Evolutionary conservation across 2,888 invertebrate genomes (phyloP), one percentile per base, ranked within the genome.

Genomic region (Pimpla rufipes): DNA sequence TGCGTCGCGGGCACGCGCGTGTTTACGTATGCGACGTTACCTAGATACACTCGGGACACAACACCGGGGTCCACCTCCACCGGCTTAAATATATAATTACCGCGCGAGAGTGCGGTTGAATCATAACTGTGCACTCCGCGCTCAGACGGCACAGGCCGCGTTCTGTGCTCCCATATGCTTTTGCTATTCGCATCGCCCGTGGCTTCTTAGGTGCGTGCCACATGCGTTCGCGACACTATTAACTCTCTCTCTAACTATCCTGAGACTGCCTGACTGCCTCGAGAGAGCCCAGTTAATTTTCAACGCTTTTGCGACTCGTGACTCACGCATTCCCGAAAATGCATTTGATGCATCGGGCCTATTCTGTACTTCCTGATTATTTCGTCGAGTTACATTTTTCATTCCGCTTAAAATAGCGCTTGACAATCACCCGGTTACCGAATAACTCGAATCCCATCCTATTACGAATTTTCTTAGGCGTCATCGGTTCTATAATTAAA

Each of bases 51-150:
- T 68, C 68, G 62, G 29, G 59, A 74, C 75, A 55, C 64, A 71
- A 42, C 11, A 64, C 64, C 62, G 37, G 68, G 67, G 55, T 21
- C 23, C 35, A 21, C 67, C 59, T 67, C 64, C 47, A 21, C 62
- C 70, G 23, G 50, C 82, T 82, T 79, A 85, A 86, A 77, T 77
- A 42, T 85, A 85, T 88, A 88, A 88, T 88, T 88, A 87, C 87
- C 81, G 59, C 66, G 70, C 67, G 40, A 50, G 73, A n/a, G n/a
- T 5, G 55, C 40, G 84, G 83, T 86, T 86, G 87, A 87, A 88
- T 88, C 86, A 87, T 88, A 87, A 87, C 81, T 67, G 83, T 73
- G 78, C 40, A 10, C 40, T 11, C 18, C 71, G 74, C 70, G 55
- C 50, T 79, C 59, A 79, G 64, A 77, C 64, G 62, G 5, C 66